Conservation (phyloP, 2,888 invertebrate species). For the Drosophila putrida region DNA sequence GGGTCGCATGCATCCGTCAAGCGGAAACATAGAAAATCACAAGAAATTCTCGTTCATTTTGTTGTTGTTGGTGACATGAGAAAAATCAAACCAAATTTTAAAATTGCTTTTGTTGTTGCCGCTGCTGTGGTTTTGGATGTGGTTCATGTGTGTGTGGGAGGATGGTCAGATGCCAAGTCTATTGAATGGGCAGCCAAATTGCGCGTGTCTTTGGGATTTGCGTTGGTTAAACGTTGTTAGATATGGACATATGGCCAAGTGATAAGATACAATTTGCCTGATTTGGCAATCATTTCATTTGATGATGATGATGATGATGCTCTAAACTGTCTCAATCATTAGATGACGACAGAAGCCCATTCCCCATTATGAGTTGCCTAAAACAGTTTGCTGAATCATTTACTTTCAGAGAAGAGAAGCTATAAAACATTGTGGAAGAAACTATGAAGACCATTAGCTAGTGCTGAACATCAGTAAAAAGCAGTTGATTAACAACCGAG, state of each 20-base stretch:
- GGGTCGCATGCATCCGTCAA: constrained; percentile 42
- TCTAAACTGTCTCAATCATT: constrained; percentile 23
- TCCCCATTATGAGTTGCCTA: neutral
- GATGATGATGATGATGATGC: constrained; percentile 9
- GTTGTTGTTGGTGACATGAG: constrained; percentile 24
- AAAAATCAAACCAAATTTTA: constrained; percentile 21
- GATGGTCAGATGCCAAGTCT: constrained; percentile 34
- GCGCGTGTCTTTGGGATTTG: constrained; percentile 45
- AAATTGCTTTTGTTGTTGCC: constrained; percentile 41
- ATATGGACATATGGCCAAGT: constrained; percentile 4
- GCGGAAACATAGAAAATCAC: constrained; percentile 51
- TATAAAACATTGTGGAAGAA: neutral
- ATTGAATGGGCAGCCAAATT: constrained; percentile 33
- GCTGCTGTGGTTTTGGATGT: constrained; percentile 6
- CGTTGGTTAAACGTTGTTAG: constrained; percentile 21
- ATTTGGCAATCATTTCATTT: constrained; percentile 35
- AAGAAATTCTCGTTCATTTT: constrained; percentile 31
- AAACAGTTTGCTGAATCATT: neutral
- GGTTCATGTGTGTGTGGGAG: constrained; percentile 36
- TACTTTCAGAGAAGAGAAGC: neutral
- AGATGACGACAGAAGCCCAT: constrained; percentile 12
- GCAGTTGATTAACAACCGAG: too few relatives aligned
- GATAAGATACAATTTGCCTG: constrained; percentile 29
- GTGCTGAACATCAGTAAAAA: too few relatives aligned
- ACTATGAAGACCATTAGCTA: neutral